Evolutionary conservation across 2,113 vertebrate species (phyloP).

Genomic region (Leucopternis melanops): DNA sequence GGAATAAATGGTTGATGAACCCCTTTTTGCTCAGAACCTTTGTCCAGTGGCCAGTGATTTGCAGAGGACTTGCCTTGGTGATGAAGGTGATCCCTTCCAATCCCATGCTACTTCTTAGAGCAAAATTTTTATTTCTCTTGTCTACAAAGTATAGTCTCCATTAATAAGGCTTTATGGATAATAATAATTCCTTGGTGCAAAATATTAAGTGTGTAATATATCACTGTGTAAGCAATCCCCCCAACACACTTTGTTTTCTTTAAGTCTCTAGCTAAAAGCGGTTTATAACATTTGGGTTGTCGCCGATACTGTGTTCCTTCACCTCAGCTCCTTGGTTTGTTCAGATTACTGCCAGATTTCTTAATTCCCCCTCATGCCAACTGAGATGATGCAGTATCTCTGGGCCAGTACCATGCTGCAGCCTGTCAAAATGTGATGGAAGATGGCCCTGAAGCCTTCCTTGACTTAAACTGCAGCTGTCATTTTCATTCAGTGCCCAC

Average conservation of each 20-base stretch:
- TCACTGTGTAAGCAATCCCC: not conserved
- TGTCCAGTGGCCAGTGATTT: not conserved
- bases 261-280: not conserved
- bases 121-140: not conserved
- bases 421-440: slow-evolving; percentile 53
- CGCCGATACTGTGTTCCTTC: not conserved
- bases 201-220: not conserved
- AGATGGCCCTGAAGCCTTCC: slow-evolving; percentile 44
- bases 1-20: not conserved
- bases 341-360: slow-evolving; percentile 36
- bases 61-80: not conserved
- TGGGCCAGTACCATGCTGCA: not conserved
- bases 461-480: slow-evolving; percentile 46
- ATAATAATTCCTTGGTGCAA: not conserved
- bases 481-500: slow-evolving; percentile 25
- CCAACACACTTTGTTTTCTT: not conserved
- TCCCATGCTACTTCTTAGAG: not conserved
- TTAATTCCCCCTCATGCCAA: not conserved
- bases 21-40: not conserved
- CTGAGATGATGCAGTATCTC: not conserved
- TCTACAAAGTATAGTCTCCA: not conserved
- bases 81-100: not conserved
- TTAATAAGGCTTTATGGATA: not conserved
- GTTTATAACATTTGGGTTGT: not conserved
- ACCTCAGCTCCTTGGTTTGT: not conserved